phyloP scores from a whole-genome alignment of 2,113 vertebrate genomes.

The Leuciscus idus region DNA sequence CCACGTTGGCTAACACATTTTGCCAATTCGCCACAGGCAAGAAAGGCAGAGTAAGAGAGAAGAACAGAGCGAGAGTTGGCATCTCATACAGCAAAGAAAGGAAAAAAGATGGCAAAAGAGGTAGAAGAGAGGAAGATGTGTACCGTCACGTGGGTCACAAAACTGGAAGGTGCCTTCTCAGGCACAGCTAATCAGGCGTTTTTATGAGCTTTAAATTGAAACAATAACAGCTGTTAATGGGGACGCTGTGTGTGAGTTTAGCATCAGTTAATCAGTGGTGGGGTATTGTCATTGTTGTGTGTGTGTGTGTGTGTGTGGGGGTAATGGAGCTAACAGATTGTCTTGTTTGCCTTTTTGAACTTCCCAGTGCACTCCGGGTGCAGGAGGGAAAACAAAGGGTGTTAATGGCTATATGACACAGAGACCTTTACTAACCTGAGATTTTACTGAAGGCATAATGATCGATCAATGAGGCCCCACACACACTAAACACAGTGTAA shows the following conservation, averaged over 20 bases:
- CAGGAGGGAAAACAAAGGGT: constrained; percentile 91
- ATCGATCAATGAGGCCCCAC: constrained; percentile 83
- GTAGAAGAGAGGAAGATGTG: neutral
- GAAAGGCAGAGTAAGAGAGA: constrained; percentile 23
- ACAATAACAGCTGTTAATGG: constrained; percentile 36
- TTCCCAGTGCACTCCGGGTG: constrained; percentile 84
- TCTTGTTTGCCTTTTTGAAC: constrained; percentile 84
- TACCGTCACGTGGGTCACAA: constrained; percentile 58
- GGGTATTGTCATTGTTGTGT: constrained; percentile 43
- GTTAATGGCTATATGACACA: constrained; percentile 94
- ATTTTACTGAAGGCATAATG: constrained; percentile 87
- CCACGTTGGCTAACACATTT: constrained; percentile 85
- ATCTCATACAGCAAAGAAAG: neutral
- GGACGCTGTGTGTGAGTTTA: constrained; percentile 42
- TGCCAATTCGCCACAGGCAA: constrained; percentile 89
- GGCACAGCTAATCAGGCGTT: constrained; percentile 74
- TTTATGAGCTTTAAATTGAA: constrained; percentile 47
- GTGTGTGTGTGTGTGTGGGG: constrained; percentile 58
- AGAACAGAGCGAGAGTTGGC: constrained; percentile 13
- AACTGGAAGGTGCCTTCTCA: constrained; percentile 69
- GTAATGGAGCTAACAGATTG: constrained; percentile 80
- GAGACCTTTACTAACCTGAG: constrained; percentile 91
- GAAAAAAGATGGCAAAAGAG: constrained; percentile 24
- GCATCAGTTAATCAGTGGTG: constrained; percentile 40
- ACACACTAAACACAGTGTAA: constrained; percentile 28